Evolutionary conservation across 1,140 invertebrate genomes (phyloP).

Genomic region (Thaumetopoea pityocampa): DNA sequence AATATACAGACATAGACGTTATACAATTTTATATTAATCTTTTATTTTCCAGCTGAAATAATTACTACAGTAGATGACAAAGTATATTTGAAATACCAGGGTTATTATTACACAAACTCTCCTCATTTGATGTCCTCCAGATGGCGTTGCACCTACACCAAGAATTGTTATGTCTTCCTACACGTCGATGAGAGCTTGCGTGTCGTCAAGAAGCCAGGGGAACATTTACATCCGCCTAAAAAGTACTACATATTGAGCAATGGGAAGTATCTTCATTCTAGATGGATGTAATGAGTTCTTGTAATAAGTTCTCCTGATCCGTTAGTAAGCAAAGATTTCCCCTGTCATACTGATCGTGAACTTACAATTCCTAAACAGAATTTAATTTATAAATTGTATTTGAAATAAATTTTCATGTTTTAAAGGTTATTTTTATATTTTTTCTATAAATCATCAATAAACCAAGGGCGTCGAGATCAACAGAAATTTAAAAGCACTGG

Average conservation of each 20-base stretch:
- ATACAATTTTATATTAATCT: no score
- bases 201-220: neutral
- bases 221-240: constrained; percentile 2
- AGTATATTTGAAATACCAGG: constrained; percentile 22
- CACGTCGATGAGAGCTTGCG: neutral
- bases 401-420: no score
- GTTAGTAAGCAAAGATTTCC: no score
- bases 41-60: neutral
- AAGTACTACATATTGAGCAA: neutral
- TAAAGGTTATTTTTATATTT: no score
- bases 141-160: constrained; percentile 2
- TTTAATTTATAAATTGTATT: neutral
- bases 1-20: no score
- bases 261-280: neutral
- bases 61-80: constrained; percentile 22
- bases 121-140: neutral
- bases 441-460: no score
- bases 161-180: neutral
- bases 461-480: no score
- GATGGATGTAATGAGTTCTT: neutral
- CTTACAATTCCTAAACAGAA: neutral
- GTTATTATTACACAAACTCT: constrained; percentile 5
- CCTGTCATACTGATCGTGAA: neutral
- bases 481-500: no score
- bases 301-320: no score